Conservation (phyloP, 35 echinoderm and acorn worm genomes). For the Patiria miniata region DNA sequence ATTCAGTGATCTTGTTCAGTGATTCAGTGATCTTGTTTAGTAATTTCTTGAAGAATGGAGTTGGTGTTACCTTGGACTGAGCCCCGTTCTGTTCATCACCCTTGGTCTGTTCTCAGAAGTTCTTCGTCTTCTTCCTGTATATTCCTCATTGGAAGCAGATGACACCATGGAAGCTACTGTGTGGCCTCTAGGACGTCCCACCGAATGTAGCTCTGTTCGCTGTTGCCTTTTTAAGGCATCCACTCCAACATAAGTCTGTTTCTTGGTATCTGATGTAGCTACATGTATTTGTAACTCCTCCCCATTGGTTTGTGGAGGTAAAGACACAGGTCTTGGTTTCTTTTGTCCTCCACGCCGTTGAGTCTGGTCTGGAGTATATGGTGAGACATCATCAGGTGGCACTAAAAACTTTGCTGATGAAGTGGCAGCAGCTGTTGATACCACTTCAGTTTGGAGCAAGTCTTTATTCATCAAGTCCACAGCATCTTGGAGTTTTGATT, state of each 20-base stretch:
- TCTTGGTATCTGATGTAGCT: background rate
- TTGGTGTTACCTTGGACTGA: conserved; percentile 20
- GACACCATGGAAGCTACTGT: conserved; percentile 32
- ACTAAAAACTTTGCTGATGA: background rate
- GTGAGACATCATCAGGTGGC: background rate
- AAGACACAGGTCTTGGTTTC: background rate
- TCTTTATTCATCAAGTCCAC: background rate
- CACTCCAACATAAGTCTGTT: background rate
- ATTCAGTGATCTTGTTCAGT: no score
- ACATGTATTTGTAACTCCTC: background rate
- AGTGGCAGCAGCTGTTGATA: background rate
- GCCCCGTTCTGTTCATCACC: conserved; percentile 18
- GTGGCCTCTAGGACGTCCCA: conserved; percentile 47
- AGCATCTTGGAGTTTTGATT: background rate
- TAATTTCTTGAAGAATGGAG: no score
- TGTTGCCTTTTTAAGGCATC: background rate
- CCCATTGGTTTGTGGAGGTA: background rate
- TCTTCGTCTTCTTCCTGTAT: conserved; percentile 17
- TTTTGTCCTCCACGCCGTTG: background rate
- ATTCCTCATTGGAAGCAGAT: background rate
- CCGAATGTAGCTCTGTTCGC: background rate
- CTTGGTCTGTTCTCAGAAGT: background rate
- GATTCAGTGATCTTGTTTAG: no score
- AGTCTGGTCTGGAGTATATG: background rate
- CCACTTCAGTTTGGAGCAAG: background rate